Evolutionary conservation across 1,140 invertebrate genomes (phyloP), one percentile per base, ranked within the genome.

Genomic region (Leptopilina clavipes): DNA sequence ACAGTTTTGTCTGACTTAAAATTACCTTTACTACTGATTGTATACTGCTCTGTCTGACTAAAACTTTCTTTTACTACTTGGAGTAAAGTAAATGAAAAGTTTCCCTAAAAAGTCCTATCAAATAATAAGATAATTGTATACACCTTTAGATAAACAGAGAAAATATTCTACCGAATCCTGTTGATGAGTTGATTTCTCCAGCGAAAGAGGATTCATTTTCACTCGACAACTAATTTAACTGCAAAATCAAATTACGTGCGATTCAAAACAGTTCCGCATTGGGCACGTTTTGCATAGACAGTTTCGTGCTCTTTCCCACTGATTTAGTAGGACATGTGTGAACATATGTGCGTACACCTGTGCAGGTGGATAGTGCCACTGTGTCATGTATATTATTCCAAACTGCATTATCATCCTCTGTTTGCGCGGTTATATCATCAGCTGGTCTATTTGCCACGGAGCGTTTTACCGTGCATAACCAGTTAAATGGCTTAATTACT

Each of bases 401-500:
- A 86, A 86, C 86, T 87, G 83, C 82, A 86, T 86, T 84, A 86
- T 86, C 81, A 84, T 80, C 78, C 81, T 79, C 71, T 86, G 80
- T 86, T 85, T 79, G 84, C 79, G 81, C 77, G 82, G 84, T 84
- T 85, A 83, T 85, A 86, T 83, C 82, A 81, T 80, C 79, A 81
- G 79, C 77, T 72, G 75, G 76, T 82, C 79, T 83, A 86, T 86
- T 86, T 84, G 79, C 77, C 75, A 78, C 80, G 76, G 75, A 83
- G 78, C 83, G 74, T 79, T 81, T 84, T 76, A 74, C 76, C 76
- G 72, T 76, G 79, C 79, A 82, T 77, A 83, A 76, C 81, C 81
- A 80, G 85, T 87, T 84, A 83, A 87, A 86, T 85, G 85, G 81
- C 83, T 85, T 86, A 87, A 87, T 86, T 87, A 84, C 85, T 86